These are phyloP conservation scores for Drosophila yakuba DNA, from an alignment of 1,140 invertebrate genomes.

Conservation along the genomic window DNA sequence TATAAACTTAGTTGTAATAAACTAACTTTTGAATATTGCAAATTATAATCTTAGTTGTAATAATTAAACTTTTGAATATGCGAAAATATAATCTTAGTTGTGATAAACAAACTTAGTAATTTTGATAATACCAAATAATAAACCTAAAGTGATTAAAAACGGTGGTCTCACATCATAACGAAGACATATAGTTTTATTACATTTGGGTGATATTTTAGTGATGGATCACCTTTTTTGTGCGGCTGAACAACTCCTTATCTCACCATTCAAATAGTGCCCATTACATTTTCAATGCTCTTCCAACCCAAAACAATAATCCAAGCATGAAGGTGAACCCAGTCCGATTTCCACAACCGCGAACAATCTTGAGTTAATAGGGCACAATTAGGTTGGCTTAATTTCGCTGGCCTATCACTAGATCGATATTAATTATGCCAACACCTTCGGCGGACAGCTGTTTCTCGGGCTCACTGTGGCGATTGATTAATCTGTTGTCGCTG, in stretches of 20 bases:
- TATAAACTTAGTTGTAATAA: no score
- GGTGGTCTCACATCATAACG: no score
- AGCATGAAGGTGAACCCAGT: constrained; percentile 10
- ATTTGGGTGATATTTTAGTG: background rate
- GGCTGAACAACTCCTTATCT: background rate
- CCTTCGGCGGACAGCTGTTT: constrained; percentile 62
- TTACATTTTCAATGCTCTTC: background rate
- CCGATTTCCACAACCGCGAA: constrained; percentile 14
- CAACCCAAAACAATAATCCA: background rate
- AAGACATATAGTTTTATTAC: no score
- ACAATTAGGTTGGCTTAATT: constrained; percentile 51
- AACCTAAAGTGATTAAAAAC: no score
- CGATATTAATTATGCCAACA: constrained; percentile 82
- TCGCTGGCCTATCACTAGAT: constrained; percentile 54
- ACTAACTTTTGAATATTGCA: no score
- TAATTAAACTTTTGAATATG: no score
- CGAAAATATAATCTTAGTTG: no score
- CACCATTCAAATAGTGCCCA: background rate
- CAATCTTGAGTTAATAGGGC: constrained; percentile 33
- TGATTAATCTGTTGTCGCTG: constrained; percentile 76
- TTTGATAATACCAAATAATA: no score
- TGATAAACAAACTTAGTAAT: no score
- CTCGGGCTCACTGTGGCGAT: constrained; percentile 30
- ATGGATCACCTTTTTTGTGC: background rate
- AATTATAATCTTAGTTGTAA: no score